phyloP scores from a whole-genome alignment of 2,797 vertebrate species.

The Sebastiscus albofasciatus region DNA sequence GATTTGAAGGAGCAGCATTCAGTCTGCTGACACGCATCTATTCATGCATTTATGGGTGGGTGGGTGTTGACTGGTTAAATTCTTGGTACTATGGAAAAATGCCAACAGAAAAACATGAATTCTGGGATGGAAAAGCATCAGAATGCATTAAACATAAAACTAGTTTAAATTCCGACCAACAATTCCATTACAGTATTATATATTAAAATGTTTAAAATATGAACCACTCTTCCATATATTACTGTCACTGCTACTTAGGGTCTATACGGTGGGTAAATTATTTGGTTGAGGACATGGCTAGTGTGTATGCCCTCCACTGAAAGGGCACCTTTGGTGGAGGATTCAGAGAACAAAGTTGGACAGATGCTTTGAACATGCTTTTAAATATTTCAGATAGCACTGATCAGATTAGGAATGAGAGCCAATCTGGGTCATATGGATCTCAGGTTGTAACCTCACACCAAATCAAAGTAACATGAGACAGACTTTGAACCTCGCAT shows the following conservation, averaged over 20 bases:
- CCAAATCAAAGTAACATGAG: slow-evolving; percentile 65
- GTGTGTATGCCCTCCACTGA: background rate
- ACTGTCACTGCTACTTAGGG: background rate
- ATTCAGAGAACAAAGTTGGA: slow-evolving; percentile 57
- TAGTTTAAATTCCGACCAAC: background rate
- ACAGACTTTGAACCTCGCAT: slow-evolving; percentile 63
- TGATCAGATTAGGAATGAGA: slow-evolving; percentile 62
- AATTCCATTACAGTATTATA: background rate
- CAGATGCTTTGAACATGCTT: slow-evolving; percentile 63
- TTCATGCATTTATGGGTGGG: background rate
- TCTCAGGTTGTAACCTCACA: slow-evolving; percentile 58
- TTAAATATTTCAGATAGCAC: slow-evolving; percentile 59
- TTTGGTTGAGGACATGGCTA: background rate
- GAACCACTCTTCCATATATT: background rate
- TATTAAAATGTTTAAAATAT: background rate
- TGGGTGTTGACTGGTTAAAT: background rate
- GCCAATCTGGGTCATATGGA: slow-evolving; percentile 50
- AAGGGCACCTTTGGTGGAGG: slow-evolving; percentile 29
- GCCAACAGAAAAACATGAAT: background rate
- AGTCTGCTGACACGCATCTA: background rate
- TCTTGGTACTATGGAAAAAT: background rate
- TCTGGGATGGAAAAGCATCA: background rate
- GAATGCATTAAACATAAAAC: background rate
- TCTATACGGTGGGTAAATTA: background rate
- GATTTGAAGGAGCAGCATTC: slow-evolving; percentile 2